Percentiles rank a stretch among this genome's conserved stretches.
Evolutionary conservation across 2,113 vertebrate genomes (phyloP).

Genomic region (Grammomys surdaster): DNA sequence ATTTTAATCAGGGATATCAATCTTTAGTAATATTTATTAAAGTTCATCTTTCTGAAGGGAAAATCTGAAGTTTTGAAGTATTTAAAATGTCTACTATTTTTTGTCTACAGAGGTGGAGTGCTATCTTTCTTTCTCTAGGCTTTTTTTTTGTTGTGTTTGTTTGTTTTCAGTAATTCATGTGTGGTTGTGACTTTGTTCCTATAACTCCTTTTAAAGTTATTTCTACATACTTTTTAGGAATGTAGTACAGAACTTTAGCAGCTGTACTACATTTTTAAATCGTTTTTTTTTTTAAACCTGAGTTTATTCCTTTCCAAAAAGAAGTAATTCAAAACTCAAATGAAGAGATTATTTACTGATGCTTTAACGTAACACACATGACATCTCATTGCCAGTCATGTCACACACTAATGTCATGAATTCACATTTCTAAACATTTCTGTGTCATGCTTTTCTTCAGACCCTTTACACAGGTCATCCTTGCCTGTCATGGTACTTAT

Average conservation of each 20-base stretch:
- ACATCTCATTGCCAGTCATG: neutral
- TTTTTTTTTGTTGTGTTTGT: neutral
- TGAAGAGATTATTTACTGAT: neutral
- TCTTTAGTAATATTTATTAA: conserved; percentile 43
- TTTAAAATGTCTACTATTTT: neutral
- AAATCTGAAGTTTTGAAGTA: neutral
- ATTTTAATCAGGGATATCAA: neutral
- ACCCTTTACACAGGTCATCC: neutral
- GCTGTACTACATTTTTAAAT: neutral
- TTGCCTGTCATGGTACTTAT: no score
- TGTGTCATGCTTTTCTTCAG: neutral
- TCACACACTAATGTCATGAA: neutral
- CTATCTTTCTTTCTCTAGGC: neutral
- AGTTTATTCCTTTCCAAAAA: neutral
- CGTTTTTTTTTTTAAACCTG: neutral
- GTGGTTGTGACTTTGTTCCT: neutral
- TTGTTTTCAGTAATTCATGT: neutral
- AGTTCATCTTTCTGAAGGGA: neutral
- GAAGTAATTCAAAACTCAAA: neutral
- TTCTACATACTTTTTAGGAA: neutral
- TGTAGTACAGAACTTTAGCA: no score
- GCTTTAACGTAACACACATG: neutral
- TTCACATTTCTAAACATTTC: neutral
- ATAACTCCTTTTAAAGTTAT: neutral
- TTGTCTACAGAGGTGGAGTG: neutral